Conservation (phyloP, 2,797 vertebrate genomes). For the Pelobates cultripes region DNA sequence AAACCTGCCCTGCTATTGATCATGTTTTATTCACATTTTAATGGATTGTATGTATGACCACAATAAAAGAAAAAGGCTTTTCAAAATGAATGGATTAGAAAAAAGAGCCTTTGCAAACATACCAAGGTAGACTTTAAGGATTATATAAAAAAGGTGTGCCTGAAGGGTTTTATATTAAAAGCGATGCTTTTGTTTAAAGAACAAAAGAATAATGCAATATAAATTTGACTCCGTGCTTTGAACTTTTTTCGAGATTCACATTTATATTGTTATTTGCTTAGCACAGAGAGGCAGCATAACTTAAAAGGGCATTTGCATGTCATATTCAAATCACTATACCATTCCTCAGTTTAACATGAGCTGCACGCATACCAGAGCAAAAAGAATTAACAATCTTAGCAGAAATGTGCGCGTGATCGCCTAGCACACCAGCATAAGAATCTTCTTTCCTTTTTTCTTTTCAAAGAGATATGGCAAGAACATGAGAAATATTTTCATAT, state of each 20-base stretch:
- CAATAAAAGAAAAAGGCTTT: neutral
- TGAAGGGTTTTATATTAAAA: neutral
- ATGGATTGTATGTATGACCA: neutral
- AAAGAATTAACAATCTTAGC: constrained; percentile 24
- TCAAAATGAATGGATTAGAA: neutral
- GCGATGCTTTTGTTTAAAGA: constrained; percentile 1
- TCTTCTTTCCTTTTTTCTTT: neutral
- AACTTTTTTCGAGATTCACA: constrained; percentile 9
- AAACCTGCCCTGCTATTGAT: too few species aligned
- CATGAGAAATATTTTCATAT: constrained; percentile 34
- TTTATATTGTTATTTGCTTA: constrained; percentile 23
- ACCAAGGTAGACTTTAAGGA: neutral
- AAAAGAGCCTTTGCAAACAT: neutral
- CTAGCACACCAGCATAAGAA: constrained; percentile 12
- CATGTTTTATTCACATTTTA: too few species aligned
- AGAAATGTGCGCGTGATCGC: constrained; percentile 12
- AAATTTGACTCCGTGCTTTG: constrained; percentile 1
- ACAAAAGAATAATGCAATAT: neutral
- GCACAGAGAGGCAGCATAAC: constrained; percentile 21
- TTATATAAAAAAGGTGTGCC: neutral
- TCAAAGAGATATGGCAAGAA: constrained; percentile 29
- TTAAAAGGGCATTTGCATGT: constrained; percentile 16
- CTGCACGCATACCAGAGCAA: neutral
- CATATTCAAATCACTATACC: constrained; percentile 21
- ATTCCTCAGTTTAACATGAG: constrained; percentile 19